Conservation (phyloP, 2,113 vertebrate species). For the Desmodus rotundus region DNA sequence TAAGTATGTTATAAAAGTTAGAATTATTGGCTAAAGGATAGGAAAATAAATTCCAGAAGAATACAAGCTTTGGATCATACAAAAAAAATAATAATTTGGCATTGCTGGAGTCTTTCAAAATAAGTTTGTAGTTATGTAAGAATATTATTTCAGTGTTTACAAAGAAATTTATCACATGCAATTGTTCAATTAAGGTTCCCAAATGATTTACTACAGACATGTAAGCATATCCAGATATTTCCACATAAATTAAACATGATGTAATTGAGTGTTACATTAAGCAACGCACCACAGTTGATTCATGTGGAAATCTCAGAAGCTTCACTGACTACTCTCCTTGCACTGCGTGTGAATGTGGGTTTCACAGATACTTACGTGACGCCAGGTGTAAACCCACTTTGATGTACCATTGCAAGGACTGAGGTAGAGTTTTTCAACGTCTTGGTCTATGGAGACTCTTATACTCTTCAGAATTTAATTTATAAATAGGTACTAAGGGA, state of each 20-base stretch:
- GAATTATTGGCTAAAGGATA: neutral
- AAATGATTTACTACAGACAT: conserved; percentile 74
- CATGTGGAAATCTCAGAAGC: conserved; percentile 74
- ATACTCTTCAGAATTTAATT: conserved; percentile 43
- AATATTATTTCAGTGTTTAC: conserved; percentile 74
- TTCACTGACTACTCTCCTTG: conserved; percentile 72
- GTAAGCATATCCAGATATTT: conserved; percentile 75
- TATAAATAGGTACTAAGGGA: conserved; percentile 63
- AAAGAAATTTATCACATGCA: conserved; percentile 66
- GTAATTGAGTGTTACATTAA: conserved; percentile 73
- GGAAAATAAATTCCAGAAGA: conserved; percentile 28
- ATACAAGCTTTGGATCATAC: neutral
- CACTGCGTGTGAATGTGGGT: conserved; percentile 68
- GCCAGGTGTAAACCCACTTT: conserved; percentile 73
- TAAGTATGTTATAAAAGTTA: conserved; percentile 8
- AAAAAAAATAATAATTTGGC: conserved; percentile 56
- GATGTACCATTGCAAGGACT: conserved; percentile 71
- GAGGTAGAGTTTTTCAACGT: conserved; percentile 40
- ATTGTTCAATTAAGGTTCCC: conserved; percentile 68
- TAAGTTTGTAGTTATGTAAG: conserved; percentile 74
- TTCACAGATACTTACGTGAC: conserved; percentile 62
- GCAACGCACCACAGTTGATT: conserved; percentile 74
- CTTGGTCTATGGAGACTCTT: conserved; percentile 30
- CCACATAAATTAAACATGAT: conserved; percentile 78
- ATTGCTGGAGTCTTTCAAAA: conserved; percentile 56